Conservation (phyloP, 2,888 invertebrate species). For the Anorthoa munda region DNA sequence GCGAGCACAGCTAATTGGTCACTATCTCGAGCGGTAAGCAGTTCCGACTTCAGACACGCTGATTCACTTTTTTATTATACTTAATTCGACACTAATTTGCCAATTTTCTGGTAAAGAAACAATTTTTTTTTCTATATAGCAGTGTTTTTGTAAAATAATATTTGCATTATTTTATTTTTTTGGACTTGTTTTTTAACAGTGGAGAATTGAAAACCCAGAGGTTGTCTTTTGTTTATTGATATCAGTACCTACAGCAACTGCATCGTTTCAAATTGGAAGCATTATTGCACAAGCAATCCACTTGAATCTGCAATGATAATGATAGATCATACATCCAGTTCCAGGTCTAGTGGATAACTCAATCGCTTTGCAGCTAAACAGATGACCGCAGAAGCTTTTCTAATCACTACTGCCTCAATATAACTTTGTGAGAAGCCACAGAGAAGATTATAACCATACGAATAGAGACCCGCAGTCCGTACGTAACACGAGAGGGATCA, state of each 20-base stretch:
- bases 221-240: conserved; percentile 4
- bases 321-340: conserved; percentile 2
- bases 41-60: conserved; percentile 60
- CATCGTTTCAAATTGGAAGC: conserved; percentile 3
- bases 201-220: neutral
- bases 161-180: neutral
- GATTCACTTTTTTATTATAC: conserved; percentile 37
- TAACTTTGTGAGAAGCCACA: conserved; percentile 18
- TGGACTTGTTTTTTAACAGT: neutral
- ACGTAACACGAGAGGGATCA: conserved; percentile 7
- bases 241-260: neutral
- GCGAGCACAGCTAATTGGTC: conserved; percentile 55
- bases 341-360: neutral
- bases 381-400: neutral
- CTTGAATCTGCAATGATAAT: conserved; percentile 7
- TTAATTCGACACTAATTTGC: conserved; percentile 31
- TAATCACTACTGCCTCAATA: neutral
- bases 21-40: conserved; percentile 52
- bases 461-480: conserved; percentile 20
- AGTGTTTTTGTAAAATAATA: neutral
- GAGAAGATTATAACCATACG: conserved; percentile 24
- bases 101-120: conserved; percentile 14
- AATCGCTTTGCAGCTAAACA: neutral
- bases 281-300: neutral
- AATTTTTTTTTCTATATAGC: neutral